Evolutionary conservation across 2,797 vertebrate species (phyloP), one percentile per base, ranked within the genome.

Genomic region (Esox lucius): DNA sequence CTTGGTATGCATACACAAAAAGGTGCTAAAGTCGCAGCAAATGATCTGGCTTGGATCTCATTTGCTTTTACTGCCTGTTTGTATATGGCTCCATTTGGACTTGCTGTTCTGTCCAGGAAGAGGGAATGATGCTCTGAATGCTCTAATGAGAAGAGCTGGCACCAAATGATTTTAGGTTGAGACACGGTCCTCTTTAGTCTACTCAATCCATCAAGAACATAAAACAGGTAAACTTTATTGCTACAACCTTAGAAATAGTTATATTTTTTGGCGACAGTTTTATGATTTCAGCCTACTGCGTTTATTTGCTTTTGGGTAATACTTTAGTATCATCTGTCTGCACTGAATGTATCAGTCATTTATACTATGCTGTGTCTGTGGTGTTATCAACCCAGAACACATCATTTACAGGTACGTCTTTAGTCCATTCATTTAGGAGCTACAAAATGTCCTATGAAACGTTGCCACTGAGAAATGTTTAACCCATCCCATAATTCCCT

Each of bases 51-150:
- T 51, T n/a, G 53, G 33, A 66, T 22, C 46, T 81, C 70, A 62
- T 74, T 70, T 73, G 66, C 22, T 66, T 56, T 75, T 15, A 77
- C 87, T 84, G 82, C 62, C 51, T 0, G 71, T 83, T 9, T 68
- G 81, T 84, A 72, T 81, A 74, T 81, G 74, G 69, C 81, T 72
- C 83, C 39, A 39, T 64, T 49, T 75, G 72, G 68, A 65, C 76
- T 80, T 59, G 83, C 81, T 65, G 24, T 24, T 72, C 33, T 79
- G 78, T 76, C 48, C 33, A 7, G 16, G 66, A 19, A 3, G 64
- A 17, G 26, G 28, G 64, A 65, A 33, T 28, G 12, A 28, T 64
- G 6, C 24, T 15, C 13, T 31, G 61, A 65, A 65, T 26, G 5
- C 62, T 16, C 5, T 6, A 35, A 28, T 33, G 64, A 24, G 22